Conservation (phyloP, 2,888 invertebrate species). For the Scrobipalpa atriplicella region DNA sequence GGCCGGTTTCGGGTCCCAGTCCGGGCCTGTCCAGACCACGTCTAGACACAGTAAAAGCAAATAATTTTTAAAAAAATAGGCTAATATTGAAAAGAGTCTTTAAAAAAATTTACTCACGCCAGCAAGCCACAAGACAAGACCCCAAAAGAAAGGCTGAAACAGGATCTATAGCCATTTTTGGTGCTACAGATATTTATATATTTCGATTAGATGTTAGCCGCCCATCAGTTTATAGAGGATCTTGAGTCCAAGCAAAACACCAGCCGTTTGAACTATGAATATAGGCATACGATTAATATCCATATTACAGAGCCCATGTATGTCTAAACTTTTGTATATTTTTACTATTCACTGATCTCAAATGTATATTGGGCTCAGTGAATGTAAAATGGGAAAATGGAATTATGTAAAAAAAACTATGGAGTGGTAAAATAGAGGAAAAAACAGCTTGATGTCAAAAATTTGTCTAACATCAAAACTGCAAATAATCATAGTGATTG, state of each 20-base stretch:
- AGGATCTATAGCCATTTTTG: conserved; percentile 53
- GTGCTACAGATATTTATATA: too few relatives aligned
- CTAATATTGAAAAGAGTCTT: neutral
- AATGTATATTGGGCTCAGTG: neutral
- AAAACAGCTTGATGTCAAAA: neutral
- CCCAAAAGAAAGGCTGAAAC: conserved; percentile 54
- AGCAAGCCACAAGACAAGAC: conserved; percentile 57
- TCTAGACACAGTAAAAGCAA: too few relatives aligned
- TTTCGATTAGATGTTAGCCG: neutral
- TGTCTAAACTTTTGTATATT: too few relatives aligned
- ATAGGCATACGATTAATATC: neutral
- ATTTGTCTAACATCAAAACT: conserved; percentile 1
- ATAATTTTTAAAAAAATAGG: neutral
- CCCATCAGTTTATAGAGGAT: neutral
- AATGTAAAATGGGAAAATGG: neutral
- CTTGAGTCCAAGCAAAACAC: neutral
- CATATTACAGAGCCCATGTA: neutral
- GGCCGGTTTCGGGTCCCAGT: too few relatives aligned
- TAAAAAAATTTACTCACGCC: conserved; percentile 58
- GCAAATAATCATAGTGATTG: too few relatives aligned
- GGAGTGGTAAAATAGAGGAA: neutral
- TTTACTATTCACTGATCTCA: neutral
- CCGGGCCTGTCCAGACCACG: too few relatives aligned
- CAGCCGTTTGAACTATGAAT: neutral
- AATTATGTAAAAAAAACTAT: neutral